A percentile compares a stretch with the other conserved stretches of the same genome.
These are phyloP conservation scores for Adelosebastes latens DNA, from an alignment of 2,797 vertebrate genomes.

Conservation along the genomic window DNA sequence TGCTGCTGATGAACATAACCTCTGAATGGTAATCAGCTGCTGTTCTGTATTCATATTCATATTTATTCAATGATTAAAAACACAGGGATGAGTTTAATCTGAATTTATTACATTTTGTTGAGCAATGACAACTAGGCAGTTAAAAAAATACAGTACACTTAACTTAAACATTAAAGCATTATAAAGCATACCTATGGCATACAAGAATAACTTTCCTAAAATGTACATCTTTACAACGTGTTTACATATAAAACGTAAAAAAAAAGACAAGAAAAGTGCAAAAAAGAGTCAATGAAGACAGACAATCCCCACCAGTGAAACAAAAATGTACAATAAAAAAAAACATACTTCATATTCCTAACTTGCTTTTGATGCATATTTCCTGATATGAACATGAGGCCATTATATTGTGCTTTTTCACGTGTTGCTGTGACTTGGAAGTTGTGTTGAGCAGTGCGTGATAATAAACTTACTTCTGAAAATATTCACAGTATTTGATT, in stretches of 20 bases:
- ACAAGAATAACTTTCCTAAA: conserved; percentile 83
- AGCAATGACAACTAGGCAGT: conserved; percentile 82
- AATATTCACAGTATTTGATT: conserved; percentile 82
- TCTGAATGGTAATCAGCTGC: not conserved
- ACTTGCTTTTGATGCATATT: conserved; percentile 62
- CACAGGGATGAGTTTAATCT: conserved; percentile 59
- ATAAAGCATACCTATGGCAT: conserved; percentile 82
- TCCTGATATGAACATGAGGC: conserved; percentile 65
- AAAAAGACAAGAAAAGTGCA: conserved; percentile 78
- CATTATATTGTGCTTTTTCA: conserved; percentile 59
- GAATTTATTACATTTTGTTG: conserved; percentile 83
- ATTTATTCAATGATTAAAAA: conserved; percentile 9
- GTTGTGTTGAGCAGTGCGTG: conserved; percentile 68
- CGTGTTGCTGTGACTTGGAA: conserved; percentile 53
- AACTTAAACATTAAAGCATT: conserved; percentile 83
- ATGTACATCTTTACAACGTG: conserved; percentile 88
- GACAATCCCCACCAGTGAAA: conserved; percentile 79
- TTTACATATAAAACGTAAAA: conserved; percentile 81
- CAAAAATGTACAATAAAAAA: conserved; percentile 67
- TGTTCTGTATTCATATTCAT: not conserved
- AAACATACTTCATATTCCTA: conserved; percentile 81
- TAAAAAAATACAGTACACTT: conserved; percentile 85
- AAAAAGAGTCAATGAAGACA: conserved; percentile 76
- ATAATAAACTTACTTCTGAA: conserved; percentile 52
- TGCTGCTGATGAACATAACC: not conserved